Base-by-base conservation (phyloP, 2,797 vertebrate species). In the Emydoidea blandingii region DNA sequence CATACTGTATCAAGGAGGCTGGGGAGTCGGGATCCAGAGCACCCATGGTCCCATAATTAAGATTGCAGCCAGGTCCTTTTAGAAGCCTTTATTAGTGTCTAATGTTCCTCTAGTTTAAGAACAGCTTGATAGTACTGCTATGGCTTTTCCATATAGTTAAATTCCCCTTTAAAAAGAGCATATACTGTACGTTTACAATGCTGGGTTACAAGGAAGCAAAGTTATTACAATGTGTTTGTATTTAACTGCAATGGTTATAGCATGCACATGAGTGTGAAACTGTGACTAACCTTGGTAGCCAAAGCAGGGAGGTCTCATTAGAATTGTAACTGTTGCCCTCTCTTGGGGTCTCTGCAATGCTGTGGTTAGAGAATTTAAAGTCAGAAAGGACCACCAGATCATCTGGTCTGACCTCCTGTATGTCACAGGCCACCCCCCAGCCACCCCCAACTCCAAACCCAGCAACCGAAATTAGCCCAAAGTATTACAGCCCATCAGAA, bases 201-300 rank as follows among this genome's bases (percentile, higher is more conserved):
- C 41, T 59, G 76, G 19, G 19, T 81, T 54, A 68, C 47, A 62
- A 0, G 29, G 3, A 19, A 84, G 49, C 1, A 90, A 6, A 57
- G 27, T 82, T 7, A 68, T 37, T 68, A 18, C 7, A 74, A 62
- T 65, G 3, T 4, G 0, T 56, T 37, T 54, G 49, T 4, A 50
- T 37, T 21, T 49, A 79, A 62, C 9, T 82, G 83, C 83, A 56
- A 4, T 1, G 11, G 18, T 50, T n/a, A 14, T 37, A 84, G 80
- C 47, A 12, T 0, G 0, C 0, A 1, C 0, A 2, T 8, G 4
- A 2, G 0, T 72, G 59, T 9, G 80, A 25, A 57, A 23, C 1
- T 0, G 44, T 5, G 6, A 37, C n/a, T 89, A 9, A 29, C 78
- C 44, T 10, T 4, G 41, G 34, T 0, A 79, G 29, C 81, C 18